phyloP scores from a whole-genome alignment of 2,113 vertebrate genomes.

The Dasypus novemcinctus region DNA sequence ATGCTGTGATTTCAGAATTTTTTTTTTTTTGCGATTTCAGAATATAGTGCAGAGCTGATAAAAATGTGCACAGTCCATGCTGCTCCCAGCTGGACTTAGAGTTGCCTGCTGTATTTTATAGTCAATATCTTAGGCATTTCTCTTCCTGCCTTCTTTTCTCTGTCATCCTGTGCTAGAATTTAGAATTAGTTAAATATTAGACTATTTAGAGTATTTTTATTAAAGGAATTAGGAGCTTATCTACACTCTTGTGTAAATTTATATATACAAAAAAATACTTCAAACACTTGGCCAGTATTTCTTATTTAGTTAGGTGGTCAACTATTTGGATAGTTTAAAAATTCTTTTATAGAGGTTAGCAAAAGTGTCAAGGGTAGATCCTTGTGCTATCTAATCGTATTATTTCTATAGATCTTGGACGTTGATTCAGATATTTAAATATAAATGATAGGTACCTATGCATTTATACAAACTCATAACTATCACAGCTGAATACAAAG shows the following conservation, averaged over 20 bases:
- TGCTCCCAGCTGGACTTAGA: background rate
- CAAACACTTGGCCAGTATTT: background rate
- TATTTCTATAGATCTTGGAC: constrained; percentile 23
- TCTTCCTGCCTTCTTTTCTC: background rate
- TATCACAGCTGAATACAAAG: constrained; percentile 1
- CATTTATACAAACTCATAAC: background rate
- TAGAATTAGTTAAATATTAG: background rate
- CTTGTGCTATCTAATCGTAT: background rate
- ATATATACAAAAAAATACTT: background rate
- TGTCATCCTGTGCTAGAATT: background rate
- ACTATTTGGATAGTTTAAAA: background rate
- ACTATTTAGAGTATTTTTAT: background rate
- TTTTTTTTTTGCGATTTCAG: constrained; percentile 19
- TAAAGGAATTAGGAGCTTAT: background rate
- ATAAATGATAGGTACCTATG: background rate
- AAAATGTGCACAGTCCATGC: background rate
- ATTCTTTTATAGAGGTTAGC: background rate
- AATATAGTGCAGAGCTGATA: background rate
- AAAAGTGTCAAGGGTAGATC: background rate
- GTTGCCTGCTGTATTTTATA: background rate
- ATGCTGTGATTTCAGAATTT: background rate
- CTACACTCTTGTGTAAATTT: background rate
- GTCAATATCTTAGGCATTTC: background rate
- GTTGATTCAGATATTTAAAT: background rate
- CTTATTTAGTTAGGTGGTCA: background rate